These are phyloP conservation scores for Hormiphora californensis DNA, from an alignment of 37 sponge, comb jelly and placozoan genomes.

Conservation along the genomic window DNA sequence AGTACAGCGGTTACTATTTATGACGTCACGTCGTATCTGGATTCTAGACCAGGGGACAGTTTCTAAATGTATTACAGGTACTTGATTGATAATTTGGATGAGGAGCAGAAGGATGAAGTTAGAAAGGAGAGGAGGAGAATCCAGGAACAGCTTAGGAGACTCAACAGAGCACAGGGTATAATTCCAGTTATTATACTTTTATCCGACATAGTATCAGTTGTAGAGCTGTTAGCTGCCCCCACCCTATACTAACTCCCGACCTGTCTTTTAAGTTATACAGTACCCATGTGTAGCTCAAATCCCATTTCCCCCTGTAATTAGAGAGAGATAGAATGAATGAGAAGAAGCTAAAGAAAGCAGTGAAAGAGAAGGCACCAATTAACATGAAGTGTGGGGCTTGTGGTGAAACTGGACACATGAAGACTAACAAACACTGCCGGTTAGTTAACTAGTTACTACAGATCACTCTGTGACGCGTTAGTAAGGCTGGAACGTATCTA, in stretches of 20 bases:
- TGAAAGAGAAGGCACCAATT: constrained; percentile 71
- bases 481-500: too few relatives aligned
- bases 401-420: constrained; percentile 96
- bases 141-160: constrained; percentile 81
- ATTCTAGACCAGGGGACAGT: not conserved
- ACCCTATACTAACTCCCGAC: not conserved
- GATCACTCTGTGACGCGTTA: too few relatives aligned
- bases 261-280: not conserved
- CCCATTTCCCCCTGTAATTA: too few relatives aligned
- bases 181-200: not conserved
- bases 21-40: too few relatives aligned
- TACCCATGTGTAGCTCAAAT: too few relatives aligned
- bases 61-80: constrained; percentile 55
- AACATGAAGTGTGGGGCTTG: constrained; percentile 94
- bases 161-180: constrained; percentile 57
- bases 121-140: constrained; percentile 82
- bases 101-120: constrained; percentile 88
- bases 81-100: constrained; percentile 75
- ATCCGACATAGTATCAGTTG: not conserved
- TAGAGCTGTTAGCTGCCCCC: too few relatives aligned
- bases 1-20: too few relatives aligned
- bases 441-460: too few relatives aligned
- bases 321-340: constrained; percentile 64
- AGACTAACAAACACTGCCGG: constrained; percentile 98
- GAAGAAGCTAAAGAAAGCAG: constrained; percentile 63